Conservation (phyloP, 2,113 vertebrate species). For the Zapus hudsonius region DNA sequence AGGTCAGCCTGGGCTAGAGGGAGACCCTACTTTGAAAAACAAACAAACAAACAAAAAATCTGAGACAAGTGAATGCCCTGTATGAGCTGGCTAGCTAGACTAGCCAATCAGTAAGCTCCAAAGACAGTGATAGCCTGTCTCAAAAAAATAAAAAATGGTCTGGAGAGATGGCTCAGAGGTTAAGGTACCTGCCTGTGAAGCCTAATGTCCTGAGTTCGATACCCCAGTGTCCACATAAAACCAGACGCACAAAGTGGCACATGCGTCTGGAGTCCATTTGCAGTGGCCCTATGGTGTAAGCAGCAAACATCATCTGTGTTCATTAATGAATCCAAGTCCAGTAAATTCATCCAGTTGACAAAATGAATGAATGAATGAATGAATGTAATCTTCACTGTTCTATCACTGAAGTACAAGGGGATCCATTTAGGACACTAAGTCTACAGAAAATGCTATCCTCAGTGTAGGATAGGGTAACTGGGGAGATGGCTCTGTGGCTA, state of each 20-base stretch:
- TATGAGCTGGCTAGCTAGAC: background rate
- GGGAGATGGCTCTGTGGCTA: no score
- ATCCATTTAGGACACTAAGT: background rate
- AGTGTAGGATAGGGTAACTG: accelerated
- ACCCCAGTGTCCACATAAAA: no score
- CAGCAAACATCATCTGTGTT: no score
- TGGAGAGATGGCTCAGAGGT: no score
- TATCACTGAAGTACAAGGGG: background rate
- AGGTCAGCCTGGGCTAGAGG: no score
- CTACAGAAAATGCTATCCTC: background rate
- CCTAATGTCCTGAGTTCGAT: no score
- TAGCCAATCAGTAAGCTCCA: background rate
- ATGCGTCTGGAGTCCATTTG: no score
- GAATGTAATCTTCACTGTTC: background rate
- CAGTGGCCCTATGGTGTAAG: background rate
- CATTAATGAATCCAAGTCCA: background rate
- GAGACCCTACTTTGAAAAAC: no score
- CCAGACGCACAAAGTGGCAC: no score
- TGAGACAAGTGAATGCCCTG: background rate
- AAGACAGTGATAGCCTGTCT: background rate
- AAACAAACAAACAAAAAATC: no score
- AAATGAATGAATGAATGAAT: background rate
- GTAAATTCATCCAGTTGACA: background rate
- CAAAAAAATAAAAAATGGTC: background rate
- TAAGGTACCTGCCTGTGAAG: no score